Conservation (phyloP, 2,797 vertebrate genomes). For the Ataeniobius toweri region DNA sequence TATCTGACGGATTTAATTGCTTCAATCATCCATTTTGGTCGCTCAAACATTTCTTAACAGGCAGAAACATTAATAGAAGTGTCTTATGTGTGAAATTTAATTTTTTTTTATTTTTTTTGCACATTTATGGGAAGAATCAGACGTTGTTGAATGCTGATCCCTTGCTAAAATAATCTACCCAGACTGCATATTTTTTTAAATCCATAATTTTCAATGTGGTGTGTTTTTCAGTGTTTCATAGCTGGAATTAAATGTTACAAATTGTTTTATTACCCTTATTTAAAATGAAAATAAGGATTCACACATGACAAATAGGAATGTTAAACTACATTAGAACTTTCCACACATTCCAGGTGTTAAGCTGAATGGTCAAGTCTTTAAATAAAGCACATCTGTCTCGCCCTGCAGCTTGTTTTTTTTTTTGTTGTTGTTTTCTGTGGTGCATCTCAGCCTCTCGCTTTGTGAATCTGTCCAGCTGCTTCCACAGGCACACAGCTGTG, state of each 20-base stretch:
- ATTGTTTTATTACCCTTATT: not conserved
- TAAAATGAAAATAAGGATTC: not conserved
- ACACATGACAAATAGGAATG: not conserved
- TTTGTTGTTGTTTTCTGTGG: conserved; percentile 15
- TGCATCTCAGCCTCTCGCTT: conserved; percentile 16
- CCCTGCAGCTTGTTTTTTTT: conserved; percentile 29
- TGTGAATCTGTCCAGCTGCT: conserved; percentile 34
- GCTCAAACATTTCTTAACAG: not conserved
- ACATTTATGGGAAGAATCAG: not conserved
- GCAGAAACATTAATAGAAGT: not conserved
- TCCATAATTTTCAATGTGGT: not conserved
- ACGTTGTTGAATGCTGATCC: not conserved
- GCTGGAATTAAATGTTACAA: not conserved
- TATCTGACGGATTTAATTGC: not conserved
- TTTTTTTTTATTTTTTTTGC: not conserved
- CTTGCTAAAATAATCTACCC: not conserved
- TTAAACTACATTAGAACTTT: not conserved
- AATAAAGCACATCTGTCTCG: not conserved
- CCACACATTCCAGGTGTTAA: not conserved
- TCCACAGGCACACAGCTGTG: conserved; percentile 55
- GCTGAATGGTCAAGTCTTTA: not conserved
- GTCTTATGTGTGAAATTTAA: not conserved
- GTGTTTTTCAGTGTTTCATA: too few species aligned
- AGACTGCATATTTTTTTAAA: not conserved
- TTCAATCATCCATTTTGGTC: not conserved